These are phyloP conservation scores for Corythoichthys intestinalis DNA, from an alignment of 2,113 vertebrate species.

Conservation along the genomic window DNA sequence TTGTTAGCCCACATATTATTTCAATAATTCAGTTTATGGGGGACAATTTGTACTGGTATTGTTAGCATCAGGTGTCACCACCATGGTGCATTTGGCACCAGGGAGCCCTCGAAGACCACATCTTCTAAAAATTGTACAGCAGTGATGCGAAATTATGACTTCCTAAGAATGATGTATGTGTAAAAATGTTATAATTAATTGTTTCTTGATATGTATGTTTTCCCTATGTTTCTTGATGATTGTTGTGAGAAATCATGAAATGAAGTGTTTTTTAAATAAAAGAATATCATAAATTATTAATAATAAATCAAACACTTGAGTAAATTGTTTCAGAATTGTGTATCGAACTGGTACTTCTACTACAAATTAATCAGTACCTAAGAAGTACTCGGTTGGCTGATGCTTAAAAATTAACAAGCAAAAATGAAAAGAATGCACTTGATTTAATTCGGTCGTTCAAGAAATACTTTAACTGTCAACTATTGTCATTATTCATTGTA, in stretches of 20 bases:
- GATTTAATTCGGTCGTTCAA: neutral
- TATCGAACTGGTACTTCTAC: neutral
- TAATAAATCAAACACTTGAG: neutral
- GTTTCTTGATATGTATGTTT: too few relatives aligned
- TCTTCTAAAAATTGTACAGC: too few relatives aligned
- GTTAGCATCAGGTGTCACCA: too few relatives aligned
- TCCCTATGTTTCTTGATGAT: too few relatives aligned
- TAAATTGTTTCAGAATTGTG: too few relatives aligned
- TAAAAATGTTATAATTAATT: too few relatives aligned
- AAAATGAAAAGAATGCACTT: neutral
- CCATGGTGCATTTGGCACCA: too few relatives aligned
- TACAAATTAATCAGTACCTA: neutral
- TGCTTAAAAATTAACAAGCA: constrained; percentile 23
- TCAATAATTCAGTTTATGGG: neutral
- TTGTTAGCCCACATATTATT: neutral
- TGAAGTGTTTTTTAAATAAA: neutral
- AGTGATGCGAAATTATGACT: too few relatives aligned
- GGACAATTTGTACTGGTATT: neutral
- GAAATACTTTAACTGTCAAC: neutral
- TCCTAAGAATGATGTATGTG: too few relatives aligned
- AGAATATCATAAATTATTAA: neutral
- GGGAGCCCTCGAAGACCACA: too few relatives aligned
- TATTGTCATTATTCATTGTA: neutral
- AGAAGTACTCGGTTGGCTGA: neutral
- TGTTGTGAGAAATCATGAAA: too few relatives aligned